These are phyloP conservation scores for Chiroxiphia lanceolata DNA, from an alignment of 2,797 vertebrate genomes.

Conservation along the genomic window DNA sequence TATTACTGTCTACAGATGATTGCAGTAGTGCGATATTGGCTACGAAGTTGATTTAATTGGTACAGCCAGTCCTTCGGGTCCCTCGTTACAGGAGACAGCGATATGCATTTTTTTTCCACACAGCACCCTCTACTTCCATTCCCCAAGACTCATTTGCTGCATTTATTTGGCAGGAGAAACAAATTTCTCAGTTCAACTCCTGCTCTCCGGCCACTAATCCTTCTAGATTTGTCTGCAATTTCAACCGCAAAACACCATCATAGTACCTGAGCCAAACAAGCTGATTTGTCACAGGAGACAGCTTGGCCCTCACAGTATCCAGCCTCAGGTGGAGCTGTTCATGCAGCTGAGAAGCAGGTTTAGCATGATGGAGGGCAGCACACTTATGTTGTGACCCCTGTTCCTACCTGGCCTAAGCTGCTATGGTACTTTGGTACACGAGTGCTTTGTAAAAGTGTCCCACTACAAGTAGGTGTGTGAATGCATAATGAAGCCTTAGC, in stretches of 20 bases:
- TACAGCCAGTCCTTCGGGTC: background rate
- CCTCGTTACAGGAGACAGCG: background rate
- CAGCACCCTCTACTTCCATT: background rate
- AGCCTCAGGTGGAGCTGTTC: background rate
- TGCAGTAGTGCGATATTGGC: background rate
- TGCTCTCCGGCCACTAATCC: background rate
- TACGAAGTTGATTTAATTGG: background rate
- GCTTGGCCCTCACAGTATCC: background rate
- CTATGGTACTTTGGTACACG: background rate
- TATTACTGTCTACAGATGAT: background rate
- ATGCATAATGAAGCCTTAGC: background rate
- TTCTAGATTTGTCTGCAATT: background rate
- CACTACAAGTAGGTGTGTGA: background rate
- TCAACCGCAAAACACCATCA: background rate
- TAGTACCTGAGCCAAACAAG: background rate
- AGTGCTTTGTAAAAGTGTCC: background rate
- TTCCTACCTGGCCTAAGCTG: background rate
- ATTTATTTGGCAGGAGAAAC: slow-evolving; percentile 3
- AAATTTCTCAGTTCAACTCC: background rate
- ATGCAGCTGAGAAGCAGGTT: background rate
- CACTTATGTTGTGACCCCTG: background rate
- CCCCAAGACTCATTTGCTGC: background rate
- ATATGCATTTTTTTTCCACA: background rate
- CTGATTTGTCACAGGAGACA: background rate
- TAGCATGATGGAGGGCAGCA: background rate